phyloP scores from a whole-genome alignment of 2,797 vertebrate genomes.

The Fratercula arctica region DNA sequence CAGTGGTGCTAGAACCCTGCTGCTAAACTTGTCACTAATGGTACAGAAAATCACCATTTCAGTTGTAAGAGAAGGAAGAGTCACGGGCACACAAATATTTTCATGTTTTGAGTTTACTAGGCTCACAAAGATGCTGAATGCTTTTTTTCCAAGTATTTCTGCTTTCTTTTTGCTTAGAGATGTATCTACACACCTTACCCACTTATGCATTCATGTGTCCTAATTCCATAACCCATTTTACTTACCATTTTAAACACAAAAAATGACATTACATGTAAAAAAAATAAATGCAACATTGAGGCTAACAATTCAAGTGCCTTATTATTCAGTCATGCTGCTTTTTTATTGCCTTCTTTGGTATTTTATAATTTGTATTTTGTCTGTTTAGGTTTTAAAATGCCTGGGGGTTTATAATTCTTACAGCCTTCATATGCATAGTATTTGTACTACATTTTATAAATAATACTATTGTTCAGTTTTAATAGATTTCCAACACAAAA shows the following conservation, averaged over 20 bases:
- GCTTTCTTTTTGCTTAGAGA: background rate
- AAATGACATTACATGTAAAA: background rate
- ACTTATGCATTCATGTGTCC: conserved; percentile 7
- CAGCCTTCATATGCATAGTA: background rate
- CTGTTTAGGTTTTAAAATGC: conserved; percentile 7
- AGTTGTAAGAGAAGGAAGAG: background rate
- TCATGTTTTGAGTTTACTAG: background rate
- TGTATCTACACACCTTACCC: background rate
- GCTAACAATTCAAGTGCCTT: background rate
- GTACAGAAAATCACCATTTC: background rate
- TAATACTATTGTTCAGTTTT: background rate
- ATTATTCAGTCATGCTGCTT: background rate
- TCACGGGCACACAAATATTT: background rate
- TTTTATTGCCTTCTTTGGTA: background rate
- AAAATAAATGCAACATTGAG: background rate
- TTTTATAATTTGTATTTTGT: conserved; percentile 6
- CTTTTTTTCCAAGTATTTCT: background rate
- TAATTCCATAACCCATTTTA: conserved; percentile 18
- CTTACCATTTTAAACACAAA: conserved; percentile 17
- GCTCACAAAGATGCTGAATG: background rate
- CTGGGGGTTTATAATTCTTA: background rate
- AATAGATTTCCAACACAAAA: background rate
- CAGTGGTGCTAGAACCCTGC: background rate
- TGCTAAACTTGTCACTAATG: background rate
- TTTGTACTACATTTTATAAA: background rate